phyloP scores from a whole-genome alignment of 2,797 vertebrate genomes.

The Poecile montanus region DNA sequence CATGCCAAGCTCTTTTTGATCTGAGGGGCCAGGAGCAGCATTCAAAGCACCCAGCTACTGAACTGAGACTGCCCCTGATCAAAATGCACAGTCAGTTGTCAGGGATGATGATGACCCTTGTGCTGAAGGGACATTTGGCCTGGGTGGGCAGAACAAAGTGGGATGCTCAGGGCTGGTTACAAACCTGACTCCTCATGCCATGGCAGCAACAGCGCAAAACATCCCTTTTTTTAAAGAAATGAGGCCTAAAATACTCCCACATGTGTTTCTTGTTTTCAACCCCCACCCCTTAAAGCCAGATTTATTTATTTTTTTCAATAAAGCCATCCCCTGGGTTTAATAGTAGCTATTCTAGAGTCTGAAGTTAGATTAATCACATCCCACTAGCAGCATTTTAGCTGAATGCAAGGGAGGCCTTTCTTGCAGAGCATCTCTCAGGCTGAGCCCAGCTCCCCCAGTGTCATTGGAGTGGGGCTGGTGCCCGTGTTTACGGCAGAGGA shows the following conservation, averaged over 20 bases:
- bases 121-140: neutral
- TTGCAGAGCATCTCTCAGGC: neutral
- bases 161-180: neutral
- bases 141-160: neutral
- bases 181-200: neutral
- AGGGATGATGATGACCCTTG: neutral
- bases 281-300: neutral
- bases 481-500: constrained; percentile 40
- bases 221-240: neutral
- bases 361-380: constrained; percentile 53
- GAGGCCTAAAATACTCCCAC: neutral
- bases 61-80: neutral
- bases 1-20: neutral
- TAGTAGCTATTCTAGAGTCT: constrained; percentile 12
- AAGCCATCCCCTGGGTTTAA: constrained; percentile 40
- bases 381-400: constrained; percentile 29
- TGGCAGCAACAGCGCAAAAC: rapidly evolving
- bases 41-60: neutral
- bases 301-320: constrained; percentile 40
- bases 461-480: neutral
- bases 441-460: neutral
- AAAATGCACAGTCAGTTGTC: neutral
- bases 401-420: constrained; percentile 21
- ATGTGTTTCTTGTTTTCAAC: neutral
- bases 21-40: neutral